Conservation (phyloP, 2,888 invertebrate genomes). For the Caenorhabditis plicata region DNA sequence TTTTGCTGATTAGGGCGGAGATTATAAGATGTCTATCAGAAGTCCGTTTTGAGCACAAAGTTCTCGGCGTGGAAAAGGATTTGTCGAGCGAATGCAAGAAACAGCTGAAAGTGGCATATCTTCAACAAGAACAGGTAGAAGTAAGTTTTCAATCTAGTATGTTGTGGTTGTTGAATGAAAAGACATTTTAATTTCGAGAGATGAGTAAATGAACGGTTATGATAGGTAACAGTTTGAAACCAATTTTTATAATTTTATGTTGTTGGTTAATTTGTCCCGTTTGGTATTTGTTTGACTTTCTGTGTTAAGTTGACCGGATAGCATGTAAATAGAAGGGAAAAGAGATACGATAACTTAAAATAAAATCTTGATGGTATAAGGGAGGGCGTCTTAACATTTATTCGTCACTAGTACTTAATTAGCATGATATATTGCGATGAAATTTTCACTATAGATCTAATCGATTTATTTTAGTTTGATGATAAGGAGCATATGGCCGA, state of each 20-base stretch:
- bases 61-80: conserved; percentile 73
- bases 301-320: no score
- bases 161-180: no score
- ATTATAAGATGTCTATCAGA: conserved; percentile 86
- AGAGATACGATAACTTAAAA: no score
- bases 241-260: no score
- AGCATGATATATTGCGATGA: no score
- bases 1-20: conserved; percentile 49
- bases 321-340: no score
- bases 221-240: no score
- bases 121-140: conserved; percentile 73
- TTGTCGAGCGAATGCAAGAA: conserved; percentile 86
- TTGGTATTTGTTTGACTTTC: no score
- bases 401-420: no score
- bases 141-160: conserved; percentile 38
- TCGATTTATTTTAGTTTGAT: conserved; percentile 69
- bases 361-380: no score
- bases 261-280: not conserved
- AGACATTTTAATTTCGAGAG: not conserved
- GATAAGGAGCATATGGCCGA: conserved; percentile 76
- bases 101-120: conserved; percentile 84
- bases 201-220: no score
- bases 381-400: no score
- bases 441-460: conserved; percentile 2
- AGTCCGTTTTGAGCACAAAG: conserved; percentile 76